Conservation (phyloP, 1,140 invertebrate genomes). For the Drosophila punjabiensis region DNA sequence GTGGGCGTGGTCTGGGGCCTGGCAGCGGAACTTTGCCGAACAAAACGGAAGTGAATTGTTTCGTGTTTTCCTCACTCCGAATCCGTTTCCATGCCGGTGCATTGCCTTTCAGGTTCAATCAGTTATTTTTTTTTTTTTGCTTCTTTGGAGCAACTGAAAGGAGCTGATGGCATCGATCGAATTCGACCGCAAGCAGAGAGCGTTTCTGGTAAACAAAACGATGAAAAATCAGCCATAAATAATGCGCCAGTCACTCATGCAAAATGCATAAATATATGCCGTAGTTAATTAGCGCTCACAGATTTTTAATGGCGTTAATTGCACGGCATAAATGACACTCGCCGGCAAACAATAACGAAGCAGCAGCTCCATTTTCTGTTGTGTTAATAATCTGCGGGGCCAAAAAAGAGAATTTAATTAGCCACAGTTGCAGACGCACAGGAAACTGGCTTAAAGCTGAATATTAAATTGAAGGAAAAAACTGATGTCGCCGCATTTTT, state of each 20-base stretch:
- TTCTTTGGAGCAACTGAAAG: slow-evolving; percentile 1
- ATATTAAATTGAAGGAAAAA: slow-evolving; percentile 34
- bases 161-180: slow-evolving; percentile 30
- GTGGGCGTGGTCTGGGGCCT: slow-evolving; percentile 22
- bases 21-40: slow-evolving; percentile 27
- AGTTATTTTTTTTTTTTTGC: not conserved
- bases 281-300: slow-evolving; percentile 70
- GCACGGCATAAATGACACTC: slow-evolving; percentile 60
- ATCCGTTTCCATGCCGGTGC: not conserved
- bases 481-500: slow-evolving; percentile 18
- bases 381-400: slow-evolving; percentile 48
- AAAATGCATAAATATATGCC: slow-evolving; percentile 51
- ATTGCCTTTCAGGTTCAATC: slow-evolving; percentile 10
- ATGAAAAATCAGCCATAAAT: slow-evolving; percentile 41
- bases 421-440: slow-evolving; percentile 52
- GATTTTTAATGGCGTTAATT: slow-evolving; percentile 79
- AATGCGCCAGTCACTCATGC: slow-evolving; percentile 45
- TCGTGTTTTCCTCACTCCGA: slow-evolving; percentile 10
- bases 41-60: slow-evolving; percentile 56
- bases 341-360: slow-evolving; percentile 23
- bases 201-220: slow-evolving; percentile 17
- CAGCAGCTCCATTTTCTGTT: slow-evolving; percentile 7
- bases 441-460: slow-evolving; percentile 32
- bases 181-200: slow-evolving; percentile 16
- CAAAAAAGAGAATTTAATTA: slow-evolving; percentile 67